Evolutionary conservation across 2,113 vertebrate genomes (phyloP).

Genomic region (Meles meles): DNA sequence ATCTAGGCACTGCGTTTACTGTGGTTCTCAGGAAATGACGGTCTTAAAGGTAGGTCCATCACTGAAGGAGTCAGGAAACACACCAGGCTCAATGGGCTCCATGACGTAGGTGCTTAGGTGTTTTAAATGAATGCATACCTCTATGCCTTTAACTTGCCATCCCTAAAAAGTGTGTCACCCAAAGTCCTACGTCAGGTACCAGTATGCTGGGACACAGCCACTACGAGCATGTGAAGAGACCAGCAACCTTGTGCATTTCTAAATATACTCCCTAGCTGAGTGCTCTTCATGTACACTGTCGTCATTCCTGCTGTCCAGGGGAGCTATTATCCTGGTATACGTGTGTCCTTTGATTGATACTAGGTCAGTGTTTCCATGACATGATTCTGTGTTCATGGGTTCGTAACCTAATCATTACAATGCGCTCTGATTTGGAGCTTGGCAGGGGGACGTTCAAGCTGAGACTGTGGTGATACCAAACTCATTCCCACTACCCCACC

Average conservation of each 20-base stretch:
- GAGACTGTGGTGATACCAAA: background rate
- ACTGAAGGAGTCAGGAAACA: background rate
- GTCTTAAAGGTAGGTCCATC: background rate
- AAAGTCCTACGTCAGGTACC: background rate
- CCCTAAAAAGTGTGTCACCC: background rate
- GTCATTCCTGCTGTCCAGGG: constrained; percentile 49
- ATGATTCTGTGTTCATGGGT: constrained; percentile 39
- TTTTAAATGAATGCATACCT: constrained; percentile 13
- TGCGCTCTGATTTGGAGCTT: background rate
- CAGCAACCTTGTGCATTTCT: constrained; percentile 67
- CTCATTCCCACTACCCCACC: background rate
- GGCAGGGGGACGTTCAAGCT: background rate
- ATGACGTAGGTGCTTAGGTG: too few species aligned
- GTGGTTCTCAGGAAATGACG: background rate
- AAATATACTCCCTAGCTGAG: constrained; percentile 34
- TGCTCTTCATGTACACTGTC: constrained; percentile 32
- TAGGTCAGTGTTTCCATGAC: background rate
- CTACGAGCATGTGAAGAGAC: background rate
- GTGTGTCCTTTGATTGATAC: constrained; percentile 31
- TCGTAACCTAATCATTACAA: constrained; percentile 40
- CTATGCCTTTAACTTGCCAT: background rate
- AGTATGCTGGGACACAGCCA: background rate
- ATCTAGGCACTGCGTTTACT: background rate
- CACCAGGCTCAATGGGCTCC: background rate
- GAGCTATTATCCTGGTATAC: background rate